Percentiles rank a stretch among this genome's conserved stretches.
Evolutionary conservation across 2,797 vertebrate genomes (phyloP).

Genomic region (Adelosebastes latens): DNA sequence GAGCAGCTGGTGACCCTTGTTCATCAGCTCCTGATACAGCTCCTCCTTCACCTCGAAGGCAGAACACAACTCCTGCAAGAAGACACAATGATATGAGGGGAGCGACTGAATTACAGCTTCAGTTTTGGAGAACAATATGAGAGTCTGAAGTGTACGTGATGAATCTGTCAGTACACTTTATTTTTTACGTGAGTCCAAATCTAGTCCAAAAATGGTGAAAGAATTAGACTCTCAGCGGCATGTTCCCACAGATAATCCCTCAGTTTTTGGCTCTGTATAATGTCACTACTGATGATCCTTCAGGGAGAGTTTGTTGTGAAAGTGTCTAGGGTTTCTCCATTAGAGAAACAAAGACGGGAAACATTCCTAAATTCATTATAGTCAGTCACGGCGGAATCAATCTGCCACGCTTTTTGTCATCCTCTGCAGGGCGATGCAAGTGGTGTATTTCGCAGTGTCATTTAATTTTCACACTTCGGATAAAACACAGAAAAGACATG

Average conservation of each 20-base stretch:
- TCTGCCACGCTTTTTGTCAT: slow-evolving; percentile 56
- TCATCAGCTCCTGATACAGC: slow-evolving; percentile 86
- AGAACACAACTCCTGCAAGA: slow-evolving; percentile 91
- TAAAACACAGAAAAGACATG: slow-evolving; percentile 74
- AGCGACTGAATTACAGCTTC: slow-evolving; percentile 2
- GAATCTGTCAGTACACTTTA: slow-evolving; percentile 12
- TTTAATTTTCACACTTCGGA: slow-evolving; percentile 80
- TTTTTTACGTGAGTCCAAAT: slow-evolving; percentile 19
- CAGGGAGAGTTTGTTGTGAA: slow-evolving; percentile 14
- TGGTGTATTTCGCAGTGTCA: slow-evolving; percentile 63
- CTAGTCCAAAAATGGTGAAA: slow-evolving; percentile 54
- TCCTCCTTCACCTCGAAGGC: slow-evolving; percentile 92
- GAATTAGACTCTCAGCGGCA: slow-evolving; percentile 24
- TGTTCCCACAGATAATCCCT: slow-evolving; percentile 39
- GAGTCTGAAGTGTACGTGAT: background rate
- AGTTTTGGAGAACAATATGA: background rate
- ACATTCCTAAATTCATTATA: slow-evolving; percentile 64
- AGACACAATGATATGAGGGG: slow-evolving; percentile 16
- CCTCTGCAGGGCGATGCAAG: slow-evolving; percentile 26
- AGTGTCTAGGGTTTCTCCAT: slow-evolving; percentile 40
- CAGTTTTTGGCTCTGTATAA: slow-evolving; percentile 41
- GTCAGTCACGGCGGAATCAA: slow-evolving; percentile 53
- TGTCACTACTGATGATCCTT: slow-evolving; percentile 5
- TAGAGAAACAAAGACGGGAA: slow-evolving; percentile 43
- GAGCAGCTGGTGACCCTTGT: slow-evolving; percentile 91